A percentile compares a stretch with the other conserved stretches of the same genome.
These are phyloP conservation scores for Gopherus evgoodei DNA, from an alignment of 2,113 vertebrate species.

Conservation along the genomic window DNA sequence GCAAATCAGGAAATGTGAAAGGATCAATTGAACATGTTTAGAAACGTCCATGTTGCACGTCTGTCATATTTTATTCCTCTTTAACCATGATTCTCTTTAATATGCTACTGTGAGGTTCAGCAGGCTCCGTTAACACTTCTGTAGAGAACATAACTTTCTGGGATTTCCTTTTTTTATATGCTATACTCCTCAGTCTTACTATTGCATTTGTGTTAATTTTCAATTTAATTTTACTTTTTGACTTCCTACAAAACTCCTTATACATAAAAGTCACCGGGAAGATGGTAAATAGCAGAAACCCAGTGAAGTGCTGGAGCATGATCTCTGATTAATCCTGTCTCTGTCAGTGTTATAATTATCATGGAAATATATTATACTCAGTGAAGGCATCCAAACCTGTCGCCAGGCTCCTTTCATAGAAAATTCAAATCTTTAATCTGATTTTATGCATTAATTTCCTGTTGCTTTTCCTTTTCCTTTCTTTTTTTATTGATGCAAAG, in stretches of 20 bases:
- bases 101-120: neutral
- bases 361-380: neutral
- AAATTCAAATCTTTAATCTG: conserved; percentile 8
- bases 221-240: neutral
- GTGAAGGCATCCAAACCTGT: conserved; percentile 12
- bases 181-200: neutral
- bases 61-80: neutral
- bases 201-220: neutral
- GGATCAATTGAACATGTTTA: neutral
- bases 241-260: neutral
- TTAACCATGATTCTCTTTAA: neutral
- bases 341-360: neutral
- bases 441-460: conserved; percentile 38
- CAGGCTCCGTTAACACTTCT: neutral
- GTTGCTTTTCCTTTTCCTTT: neutral
- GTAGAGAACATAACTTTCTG: neutral
- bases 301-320: neutral
- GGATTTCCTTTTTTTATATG: neutral
- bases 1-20: neutral
- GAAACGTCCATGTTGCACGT: neutral
- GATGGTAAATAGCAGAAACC: neutral
- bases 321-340: neutral
- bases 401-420: neutral
- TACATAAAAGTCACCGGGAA: neutral
- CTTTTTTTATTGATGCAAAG: conserved; percentile 2